These are phyloP conservation scores for Drosophila maculinotata DNA, from an alignment of 2,888 invertebrate genomes.

Conservation along the genomic window DNA sequence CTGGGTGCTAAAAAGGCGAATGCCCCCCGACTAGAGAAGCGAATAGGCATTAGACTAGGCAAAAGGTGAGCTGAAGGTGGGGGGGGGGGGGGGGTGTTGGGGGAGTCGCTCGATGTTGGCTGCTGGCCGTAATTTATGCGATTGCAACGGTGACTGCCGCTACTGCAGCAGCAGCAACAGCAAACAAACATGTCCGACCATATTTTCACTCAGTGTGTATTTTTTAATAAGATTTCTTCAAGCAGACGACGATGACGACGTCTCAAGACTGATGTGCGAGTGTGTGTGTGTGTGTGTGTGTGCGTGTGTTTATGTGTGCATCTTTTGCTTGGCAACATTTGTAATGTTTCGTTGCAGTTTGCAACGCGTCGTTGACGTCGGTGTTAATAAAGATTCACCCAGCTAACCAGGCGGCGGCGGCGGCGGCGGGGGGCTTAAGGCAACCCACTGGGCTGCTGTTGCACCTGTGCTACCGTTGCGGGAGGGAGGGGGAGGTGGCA, in stretches of 20 bases:
- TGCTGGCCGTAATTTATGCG: conserved; percentile 76
- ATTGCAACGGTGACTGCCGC: conserved; percentile 80
- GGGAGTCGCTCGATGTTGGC: conserved; percentile 17
- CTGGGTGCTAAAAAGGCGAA: conserved; percentile 78
- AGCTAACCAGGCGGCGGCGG: conserved; percentile 41
- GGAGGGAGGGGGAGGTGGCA: conserved; percentile 1
- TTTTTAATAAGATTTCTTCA: conserved; percentile 78
- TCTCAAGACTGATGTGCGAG: conserved; percentile 67
- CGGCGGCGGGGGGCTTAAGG: conserved; percentile 21
- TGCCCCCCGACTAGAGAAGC: conserved; percentile 60
- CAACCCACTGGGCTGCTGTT: conserved; percentile 58
- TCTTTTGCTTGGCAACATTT: conserved; percentile 69
- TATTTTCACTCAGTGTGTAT: conserved; percentile 69
- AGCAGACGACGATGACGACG: conserved; percentile 67
- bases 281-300: conserved; percentile 15
- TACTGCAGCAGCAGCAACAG: conserved; percentile 57
- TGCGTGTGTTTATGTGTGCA: conserved; percentile 26
- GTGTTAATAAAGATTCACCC: conserved; percentile 76
- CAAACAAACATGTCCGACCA: conserved; percentile 63
- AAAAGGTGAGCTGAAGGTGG: conserved; percentile 25
- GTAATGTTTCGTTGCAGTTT: conserved; percentile 78
- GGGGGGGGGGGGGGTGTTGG: background rate
- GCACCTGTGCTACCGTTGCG: conserved; percentile 45
- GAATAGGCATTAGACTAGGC: conserved; percentile 41
- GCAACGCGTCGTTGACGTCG: conserved; percentile 76